Conservation (phyloP, 2,888 invertebrate species). For the Monoplex corrugatus region DNA sequence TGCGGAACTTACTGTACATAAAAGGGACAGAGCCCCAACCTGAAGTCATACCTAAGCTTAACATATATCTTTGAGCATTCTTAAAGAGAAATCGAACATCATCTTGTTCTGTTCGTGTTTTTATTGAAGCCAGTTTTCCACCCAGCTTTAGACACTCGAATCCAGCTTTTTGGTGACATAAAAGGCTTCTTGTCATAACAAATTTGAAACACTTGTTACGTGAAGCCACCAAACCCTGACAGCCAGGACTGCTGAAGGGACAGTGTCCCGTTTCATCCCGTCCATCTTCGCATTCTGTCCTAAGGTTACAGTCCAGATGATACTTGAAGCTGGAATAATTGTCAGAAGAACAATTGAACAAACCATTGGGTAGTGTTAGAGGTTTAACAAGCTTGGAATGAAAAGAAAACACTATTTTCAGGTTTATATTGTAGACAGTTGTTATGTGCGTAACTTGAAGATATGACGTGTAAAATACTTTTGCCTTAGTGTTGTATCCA, state of each 20-base stretch:
- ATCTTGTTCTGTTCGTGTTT: background rate
- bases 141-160: background rate
- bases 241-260: slow-evolving; percentile 20
- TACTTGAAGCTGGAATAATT: background rate
- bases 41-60: background rate
- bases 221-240: slow-evolving; percentile 13
- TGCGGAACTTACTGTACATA: background rate
- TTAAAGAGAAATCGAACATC: background rate
- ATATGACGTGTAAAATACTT: background rate
- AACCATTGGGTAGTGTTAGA: background rate
- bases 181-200: background rate
- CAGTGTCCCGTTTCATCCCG: slow-evolving; percentile 17
- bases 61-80: background rate
- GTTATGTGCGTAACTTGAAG: background rate
- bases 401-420: background rate
- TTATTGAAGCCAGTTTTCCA: background rate
- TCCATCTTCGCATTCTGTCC: background rate
- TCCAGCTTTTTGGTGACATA: no score
- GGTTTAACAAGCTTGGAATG: background rate
- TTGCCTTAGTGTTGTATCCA: background rate
- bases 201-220: background rate
- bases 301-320: background rate
- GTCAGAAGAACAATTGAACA: background rate
- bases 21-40: background rate
- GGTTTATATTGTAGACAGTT: no score